These are phyloP conservation scores for Rhinophrynus dorsalis DNA, from an alignment of 2,797 vertebrate genomes.

Conservation along the genomic window DNA sequence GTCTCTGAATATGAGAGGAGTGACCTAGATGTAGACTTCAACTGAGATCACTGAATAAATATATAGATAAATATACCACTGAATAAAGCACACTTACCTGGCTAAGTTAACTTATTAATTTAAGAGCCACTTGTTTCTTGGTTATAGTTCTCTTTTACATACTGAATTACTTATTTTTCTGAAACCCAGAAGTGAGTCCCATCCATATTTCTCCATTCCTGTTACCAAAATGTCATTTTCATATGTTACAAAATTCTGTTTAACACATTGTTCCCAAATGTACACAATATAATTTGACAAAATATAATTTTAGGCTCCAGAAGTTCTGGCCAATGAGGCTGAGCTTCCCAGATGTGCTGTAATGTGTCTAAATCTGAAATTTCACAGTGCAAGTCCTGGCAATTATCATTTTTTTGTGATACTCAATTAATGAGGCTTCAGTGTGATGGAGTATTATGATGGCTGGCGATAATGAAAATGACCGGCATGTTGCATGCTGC, in stretches of 20 bases:
- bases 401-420: background rate
- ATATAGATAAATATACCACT: too few relatives aligned
- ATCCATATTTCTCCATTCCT: too few relatives aligned
- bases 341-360: background rate
- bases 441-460: background rate
- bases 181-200: too few relatives aligned
- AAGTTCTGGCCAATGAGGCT: background rate
- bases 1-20: too few relatives aligned
- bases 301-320: conserved; percentile 4
- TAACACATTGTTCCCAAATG: background rate
- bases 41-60: too few relatives aligned
- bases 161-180: too few relatives aligned
- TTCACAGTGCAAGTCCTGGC: background rate
- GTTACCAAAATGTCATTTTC: background rate
- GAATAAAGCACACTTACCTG: too few relatives aligned
- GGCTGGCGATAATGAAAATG: background rate
- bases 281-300: background rate
- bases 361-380: conserved; percentile 2
- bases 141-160: too few relatives aligned
- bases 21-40: too few relatives aligned
- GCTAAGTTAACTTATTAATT: too few relatives aligned
- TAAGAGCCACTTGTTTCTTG: too few relatives aligned
- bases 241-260: background rate
- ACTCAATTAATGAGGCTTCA: background rate
- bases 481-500: background rate